Base-by-base conservation (phyloP, 2,888 invertebrate species). In the Eurytoma californica region DNA sequence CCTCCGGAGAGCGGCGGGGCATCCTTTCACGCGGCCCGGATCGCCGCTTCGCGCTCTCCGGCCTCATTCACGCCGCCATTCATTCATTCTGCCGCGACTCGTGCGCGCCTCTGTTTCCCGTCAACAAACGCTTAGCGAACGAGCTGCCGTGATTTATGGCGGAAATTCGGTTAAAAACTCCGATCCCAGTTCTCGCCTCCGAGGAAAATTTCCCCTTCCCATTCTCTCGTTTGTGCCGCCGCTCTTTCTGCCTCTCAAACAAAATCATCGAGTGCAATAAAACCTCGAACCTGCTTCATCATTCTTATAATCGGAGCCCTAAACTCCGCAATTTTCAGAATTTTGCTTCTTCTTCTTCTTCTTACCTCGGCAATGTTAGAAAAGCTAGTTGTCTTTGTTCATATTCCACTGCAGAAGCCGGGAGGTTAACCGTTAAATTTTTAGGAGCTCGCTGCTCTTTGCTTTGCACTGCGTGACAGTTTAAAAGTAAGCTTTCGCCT, bases 101-200 rank as follows among this genome's bases (percentile, higher is more conserved):
- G 53, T 53, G n/a, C 53, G n/a, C 53, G n/a, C n/a, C 53, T 53
- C 53, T 53, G 14, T n/a, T 53, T 53, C 53, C 30, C 20, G 20
- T 14, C 30, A 16, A 39, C 18, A n/a, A 16, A 47, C 39, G 20
- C 20, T 51, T n/a, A 47, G n/a, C 24, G 51, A 3, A 39, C 2
- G 51, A 51, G 5, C 66, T 3, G 49, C 39, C 13, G 66, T 66
- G 66, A 66, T 66, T 66, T 66, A 66, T 5, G 51, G 24, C 51
- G 49, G 24, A 13, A 66, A 20, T 24, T 51, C 18, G n/a, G 16
- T 47, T 66, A 47, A 51, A 51, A 47, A 66, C 14, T 66, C 66
- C 20, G 14, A 47, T 18, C 2, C 18, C 65, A n/a, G n/a, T 66
- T 66, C 51, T 66, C 66, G 2, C 49, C 24, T 61, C 30, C 13